Conservation (phyloP, 2,113 vertebrate genomes). For the Peromyscus polionotus region DNA sequence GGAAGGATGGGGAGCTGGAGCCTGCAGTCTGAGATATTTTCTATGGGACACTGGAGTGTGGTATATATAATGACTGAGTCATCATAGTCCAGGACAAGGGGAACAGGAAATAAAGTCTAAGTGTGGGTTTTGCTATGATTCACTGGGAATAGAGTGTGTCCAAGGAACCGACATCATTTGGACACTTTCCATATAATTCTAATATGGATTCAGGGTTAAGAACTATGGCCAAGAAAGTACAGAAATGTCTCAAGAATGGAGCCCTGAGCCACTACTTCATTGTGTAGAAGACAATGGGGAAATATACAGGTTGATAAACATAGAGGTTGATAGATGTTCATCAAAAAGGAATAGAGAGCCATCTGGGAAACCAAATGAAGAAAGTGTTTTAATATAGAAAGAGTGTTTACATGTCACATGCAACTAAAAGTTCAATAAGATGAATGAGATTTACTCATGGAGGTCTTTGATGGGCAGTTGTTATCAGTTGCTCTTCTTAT, state of each 20-base stretch:
- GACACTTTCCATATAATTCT: neutral
- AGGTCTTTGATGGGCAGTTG: neutral
- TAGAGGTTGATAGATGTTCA: neutral
- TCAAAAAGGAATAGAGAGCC: neutral
- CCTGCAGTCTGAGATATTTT: neutral
- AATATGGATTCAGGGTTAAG: neutral
- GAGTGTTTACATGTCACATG: neutral
- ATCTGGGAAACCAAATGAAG: neutral
- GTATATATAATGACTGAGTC: neutral
- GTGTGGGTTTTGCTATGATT: neutral
- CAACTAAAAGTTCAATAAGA: neutral
- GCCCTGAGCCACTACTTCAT: neutral
- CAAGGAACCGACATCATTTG: neutral
- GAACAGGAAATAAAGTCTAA: neutral
- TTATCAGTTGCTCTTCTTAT: neutral
- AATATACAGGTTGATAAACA: neutral
- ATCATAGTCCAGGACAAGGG: neutral
- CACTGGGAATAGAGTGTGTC: neutral
- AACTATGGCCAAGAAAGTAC: neutral
- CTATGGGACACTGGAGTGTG: neutral
- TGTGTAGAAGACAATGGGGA: neutral
- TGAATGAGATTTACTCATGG: neutral
- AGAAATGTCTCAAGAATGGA: neutral
- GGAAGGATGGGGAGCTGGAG: neutral
- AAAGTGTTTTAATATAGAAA: neutral